Base-by-base conservation (phyloP, 2,888 invertebrate genomes). In the Hesperia comma region DNA sequence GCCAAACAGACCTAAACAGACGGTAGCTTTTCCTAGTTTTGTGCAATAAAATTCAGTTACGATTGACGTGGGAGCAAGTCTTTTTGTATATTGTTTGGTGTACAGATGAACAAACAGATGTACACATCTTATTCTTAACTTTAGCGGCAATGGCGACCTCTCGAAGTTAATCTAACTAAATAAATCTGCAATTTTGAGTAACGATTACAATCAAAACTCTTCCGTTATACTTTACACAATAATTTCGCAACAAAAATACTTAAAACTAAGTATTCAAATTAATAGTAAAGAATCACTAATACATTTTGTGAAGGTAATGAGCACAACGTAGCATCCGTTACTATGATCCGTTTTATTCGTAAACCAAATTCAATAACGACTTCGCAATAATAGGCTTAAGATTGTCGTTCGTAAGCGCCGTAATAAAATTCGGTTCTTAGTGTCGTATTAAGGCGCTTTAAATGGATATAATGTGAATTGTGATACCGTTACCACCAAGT, bases 1-100 rank as follows among this genome's bases (percentile, higher is more conserved):
- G 79, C 79, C 81, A 78, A 76, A 69, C 74, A 75, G 75, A 75
- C 79, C 77, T 84, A 80, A 83, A 83, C 77, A 54, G 51, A 58
- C 63, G 66, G 61, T 61, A 69, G 61, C 67, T 68, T 72, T 67
- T 62, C 69, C 40, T 43, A 19, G 61, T 43, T 54, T n/a, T 43
- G 60, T 33, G 53, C 60, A 32, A 33, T 66, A 66, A 64, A 63
- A 51, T 64, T 64, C 41, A 53, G 19, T 41, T 64, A 57, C 49
- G 26, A 63, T 32, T 58, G 37, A 64, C 26, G 56, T 46, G 63
- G 43, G 33, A 49, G 46, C 19, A 57, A 26, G n/a, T 26, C 26
- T 26, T 26, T 26, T 26, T 26, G 26, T 26, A 4, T 26, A n/a
- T n/a, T n/a, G n/a, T n/a, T n/a, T n/a, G n/a, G n/a, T n/a, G n/a